Conservation (phyloP, 2,113 vertebrate genomes). For the Ammodramus savannarum region DNA sequence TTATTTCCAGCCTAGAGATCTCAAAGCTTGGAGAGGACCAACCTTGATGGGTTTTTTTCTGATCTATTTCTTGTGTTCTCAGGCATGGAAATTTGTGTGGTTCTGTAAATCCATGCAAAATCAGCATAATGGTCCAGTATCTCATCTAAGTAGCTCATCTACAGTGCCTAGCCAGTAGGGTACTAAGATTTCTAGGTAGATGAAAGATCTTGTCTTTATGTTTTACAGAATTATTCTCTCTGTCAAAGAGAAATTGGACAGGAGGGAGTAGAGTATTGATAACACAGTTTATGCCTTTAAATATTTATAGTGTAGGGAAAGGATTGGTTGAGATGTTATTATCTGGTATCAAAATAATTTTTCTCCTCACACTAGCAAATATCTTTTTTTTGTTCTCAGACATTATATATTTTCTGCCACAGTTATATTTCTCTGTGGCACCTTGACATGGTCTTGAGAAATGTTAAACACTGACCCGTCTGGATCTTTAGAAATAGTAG, state of each 20-base stretch:
- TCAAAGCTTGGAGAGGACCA: neutral
- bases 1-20: neutral
- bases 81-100: neutral
- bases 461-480: neutral
- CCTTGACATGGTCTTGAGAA: neutral
- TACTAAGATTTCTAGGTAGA: neutral
- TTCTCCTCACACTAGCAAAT: neutral
- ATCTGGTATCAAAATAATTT: neutral
- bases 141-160: neutral
- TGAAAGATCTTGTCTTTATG: neutral
- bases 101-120: neutral
- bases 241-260: neutral
- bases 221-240: neutral
- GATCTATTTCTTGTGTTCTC: neutral
- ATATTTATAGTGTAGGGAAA: neutral
- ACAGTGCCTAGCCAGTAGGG: neutral
- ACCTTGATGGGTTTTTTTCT: neutral
- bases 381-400: neutral
- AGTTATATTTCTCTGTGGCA: neutral
- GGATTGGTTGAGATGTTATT: neutral
- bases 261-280: neutral
- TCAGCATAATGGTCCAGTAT: neutral
- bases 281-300: neutral
- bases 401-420: neutral
- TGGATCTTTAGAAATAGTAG: neutral